Evolutionary conservation across 2,888 invertebrate species (phyloP).

Genomic region (Conops quadrifasciatus): DNA sequence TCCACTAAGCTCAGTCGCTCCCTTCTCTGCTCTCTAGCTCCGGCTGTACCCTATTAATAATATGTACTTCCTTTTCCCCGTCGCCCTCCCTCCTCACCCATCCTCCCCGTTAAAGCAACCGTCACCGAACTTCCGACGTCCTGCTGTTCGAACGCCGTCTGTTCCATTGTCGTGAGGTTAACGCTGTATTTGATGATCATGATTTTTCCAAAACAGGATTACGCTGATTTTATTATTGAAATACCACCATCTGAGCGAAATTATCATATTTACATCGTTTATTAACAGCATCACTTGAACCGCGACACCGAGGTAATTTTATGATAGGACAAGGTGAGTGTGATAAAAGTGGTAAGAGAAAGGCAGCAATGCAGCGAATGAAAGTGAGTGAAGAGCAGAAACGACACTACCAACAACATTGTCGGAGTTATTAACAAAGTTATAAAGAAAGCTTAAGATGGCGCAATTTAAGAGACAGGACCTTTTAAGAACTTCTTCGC

Average conservation of each 20-base stretch:
- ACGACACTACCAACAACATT: not conserved
- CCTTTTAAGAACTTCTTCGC: constrained; percentile 6
- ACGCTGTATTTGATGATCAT: no score
- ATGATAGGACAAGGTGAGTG: constrained; percentile 29
- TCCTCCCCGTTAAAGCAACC: not conserved
- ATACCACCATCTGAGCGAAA: constrained; percentile 66
- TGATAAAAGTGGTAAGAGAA: no score
- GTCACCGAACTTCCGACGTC: constrained; percentile 43
- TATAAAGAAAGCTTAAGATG: constrained; percentile 25
- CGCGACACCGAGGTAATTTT: constrained; percentile 35
- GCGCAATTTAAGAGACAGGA: not conserved
- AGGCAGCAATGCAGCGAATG: not conserved
- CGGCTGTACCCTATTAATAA: no score
- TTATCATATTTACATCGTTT: constrained; percentile 67
- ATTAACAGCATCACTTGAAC: constrained; percentile 65
- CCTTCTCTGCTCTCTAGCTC: no score
- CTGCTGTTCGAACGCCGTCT: constrained; percentile 46
- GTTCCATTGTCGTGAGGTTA: constrained; percentile 7
- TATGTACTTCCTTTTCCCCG: no score
- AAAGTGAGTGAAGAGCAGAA: not conserved
- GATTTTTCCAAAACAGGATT: constrained; percentile 52
- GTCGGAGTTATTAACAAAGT: constrained; percentile 31
- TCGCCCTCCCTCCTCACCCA: constrained; percentile 2
- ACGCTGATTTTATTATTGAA: constrained; percentile 65
- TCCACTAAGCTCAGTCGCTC: no score